Base-by-base conservation (phyloP, 64 coral and sea anemone genomes). In the Exaiptasia diaphana region DNA sequence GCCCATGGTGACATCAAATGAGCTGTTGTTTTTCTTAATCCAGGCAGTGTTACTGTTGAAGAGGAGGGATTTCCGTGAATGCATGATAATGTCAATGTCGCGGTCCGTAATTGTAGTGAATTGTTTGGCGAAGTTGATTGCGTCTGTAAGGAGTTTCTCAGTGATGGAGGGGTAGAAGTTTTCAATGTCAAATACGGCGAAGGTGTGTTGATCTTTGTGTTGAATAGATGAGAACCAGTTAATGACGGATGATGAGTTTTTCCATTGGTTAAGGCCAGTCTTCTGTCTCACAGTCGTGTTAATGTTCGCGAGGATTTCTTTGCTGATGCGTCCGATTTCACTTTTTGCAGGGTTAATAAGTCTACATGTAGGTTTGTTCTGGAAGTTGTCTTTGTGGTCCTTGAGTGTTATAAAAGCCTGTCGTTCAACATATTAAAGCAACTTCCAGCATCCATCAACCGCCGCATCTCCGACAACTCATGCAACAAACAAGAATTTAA, bases 121-220 rank as follows among this genome's bases (percentile, higher is more conserved):
- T 39, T 80, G 53, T 27, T 38, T 80, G 33, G 76, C 76, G 12
- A 25, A 80, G 2, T 18, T 41, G 22, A 77, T 65, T 52, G 33
- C 49, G 41, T 82, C 79, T n/a, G 79, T 82, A 30, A 82, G 53
- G 0, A 82, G 61, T 68, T 82, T 82, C 62, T 82, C 61, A 42
- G 79, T 82, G 23, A 82, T 82, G 49, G 57, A n/a, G n/a, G n/a
- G n/a, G n/a, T n/a, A n/a, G n/a, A n/a, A n/a, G n/a, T n/a, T 54
- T 24, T 45, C 68, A 48, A 74, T 74, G 70, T 74, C 35, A n/a
- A 74, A 74, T 38, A 86, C 41, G 31, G 71, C 71, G 67, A 86
- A 86, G 46, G 71, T 86, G 37, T 86, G 83, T 28, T 41, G 83
- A 25, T 85, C 14, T 38, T 85, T 85, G 50, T 74, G 42, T 40